These are phyloP conservation scores for Drosophila parabipectinata DNA, from an alignment of 1,140 invertebrate species.

Conservation along the genomic window DNA sequence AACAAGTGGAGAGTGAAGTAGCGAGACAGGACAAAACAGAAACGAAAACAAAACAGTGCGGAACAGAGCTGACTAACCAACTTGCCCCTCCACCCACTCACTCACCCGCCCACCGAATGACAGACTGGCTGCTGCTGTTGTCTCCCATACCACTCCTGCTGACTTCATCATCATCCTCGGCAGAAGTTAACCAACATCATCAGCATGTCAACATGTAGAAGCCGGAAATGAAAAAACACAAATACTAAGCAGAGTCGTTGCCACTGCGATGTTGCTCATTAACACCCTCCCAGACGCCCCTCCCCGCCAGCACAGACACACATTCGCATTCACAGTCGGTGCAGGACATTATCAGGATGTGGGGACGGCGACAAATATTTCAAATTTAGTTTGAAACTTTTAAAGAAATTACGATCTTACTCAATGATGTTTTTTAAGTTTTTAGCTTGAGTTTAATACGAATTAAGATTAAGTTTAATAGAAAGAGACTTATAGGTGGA, in stretches of 20 bases:
- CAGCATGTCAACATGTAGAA: conserved; percentile 79
- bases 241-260: conserved; percentile 76
- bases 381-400: background rate
- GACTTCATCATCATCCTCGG: conserved; percentile 69
- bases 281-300: conserved; percentile 48
- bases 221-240: conserved; percentile 80
- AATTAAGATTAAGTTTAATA: too few species aligned
- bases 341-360: conserved; percentile 34
- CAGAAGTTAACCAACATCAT: conserved; percentile 60
- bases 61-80: conserved; percentile 62
- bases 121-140: conserved; percentile 30
- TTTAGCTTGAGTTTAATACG: too few species aligned
- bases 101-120: conserved; percentile 5
- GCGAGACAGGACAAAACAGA: conserved; percentile 2
- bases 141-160: conserved; percentile 27
- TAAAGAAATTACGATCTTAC: background rate
- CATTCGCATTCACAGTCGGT: conserved; percentile 26
- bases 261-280: conserved; percentile 75
- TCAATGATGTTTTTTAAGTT: too few species aligned
- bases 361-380: conserved; percentile 42
- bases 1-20: conserved; percentile 37
- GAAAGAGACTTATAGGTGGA: background rate
- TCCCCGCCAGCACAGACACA: conserved; percentile 15
- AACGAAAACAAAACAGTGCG: conserved; percentile 5
- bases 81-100: conserved; percentile 43